Conservation (phyloP, 2,888 invertebrate species). For the Brachylomia viminalis region DNA sequence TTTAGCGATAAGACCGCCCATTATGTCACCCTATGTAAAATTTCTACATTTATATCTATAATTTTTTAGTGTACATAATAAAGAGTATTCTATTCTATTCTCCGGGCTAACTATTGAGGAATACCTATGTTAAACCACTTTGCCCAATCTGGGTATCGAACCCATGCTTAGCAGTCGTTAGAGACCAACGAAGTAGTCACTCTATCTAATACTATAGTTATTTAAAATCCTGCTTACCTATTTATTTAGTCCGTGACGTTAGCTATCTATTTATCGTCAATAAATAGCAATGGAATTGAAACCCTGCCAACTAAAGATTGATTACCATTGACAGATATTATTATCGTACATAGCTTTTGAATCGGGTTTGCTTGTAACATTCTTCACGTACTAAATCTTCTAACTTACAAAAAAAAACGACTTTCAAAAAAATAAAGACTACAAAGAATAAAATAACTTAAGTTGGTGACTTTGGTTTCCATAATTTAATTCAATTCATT, state of each 20-base stretch:
- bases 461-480: too few relatives aligned
- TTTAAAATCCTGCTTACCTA: slow-evolving; percentile 1
- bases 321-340: slow-evolving; percentile 40
- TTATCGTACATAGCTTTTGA: background rate
- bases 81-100: too few relatives aligned
- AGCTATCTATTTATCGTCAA: slow-evolving; percentile 6
- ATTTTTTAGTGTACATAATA: too few relatives aligned
- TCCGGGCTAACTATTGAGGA: too few relatives aligned
- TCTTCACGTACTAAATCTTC: background rate
- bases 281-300: slow-evolving; percentile 42
- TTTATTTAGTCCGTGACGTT: background rate
- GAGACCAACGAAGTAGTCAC: background rate
- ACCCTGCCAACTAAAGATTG: slow-evolving; percentile 28
- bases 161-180: too few relatives aligned
- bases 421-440: background rate
- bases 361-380: background rate
- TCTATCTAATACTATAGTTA: background rate
- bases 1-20: too few relatives aligned
- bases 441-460: too few relatives aligned
- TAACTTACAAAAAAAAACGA: background rate
- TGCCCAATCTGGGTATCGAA: background rate
- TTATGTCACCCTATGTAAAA: too few relatives aligned
- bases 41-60: too few relatives aligned
- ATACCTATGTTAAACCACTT: too few relatives aligned
- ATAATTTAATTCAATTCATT: too few relatives aligned